Percentiles rank a stretch among this genome's conserved stretches.
Conservation (phyloP, 1,140 invertebrate genomes). For the Cepaea nemoralis region DNA sequence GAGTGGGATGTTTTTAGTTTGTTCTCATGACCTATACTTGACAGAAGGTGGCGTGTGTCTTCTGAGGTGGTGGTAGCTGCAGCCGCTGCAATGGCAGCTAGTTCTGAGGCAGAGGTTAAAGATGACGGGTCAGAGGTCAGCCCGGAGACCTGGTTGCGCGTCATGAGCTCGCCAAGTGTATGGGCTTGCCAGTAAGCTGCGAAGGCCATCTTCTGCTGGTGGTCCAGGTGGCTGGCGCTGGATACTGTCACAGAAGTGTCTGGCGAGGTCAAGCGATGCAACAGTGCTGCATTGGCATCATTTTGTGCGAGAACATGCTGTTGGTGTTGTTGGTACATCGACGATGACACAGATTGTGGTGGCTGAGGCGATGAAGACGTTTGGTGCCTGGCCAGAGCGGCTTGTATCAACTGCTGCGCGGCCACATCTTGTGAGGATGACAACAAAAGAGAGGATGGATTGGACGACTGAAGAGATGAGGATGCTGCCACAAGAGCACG, state of each 20-base stretch:
- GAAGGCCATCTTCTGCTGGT: constrained; percentile 21
- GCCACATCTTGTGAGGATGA: constrained; percentile 30
- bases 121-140: constrained; percentile 23
- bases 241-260: not conserved
- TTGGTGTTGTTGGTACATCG: constrained; percentile 25
- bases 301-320: constrained; percentile 7
- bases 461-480: constrained; percentile 20
- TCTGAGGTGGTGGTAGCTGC: constrained; percentile 8
- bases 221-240: not conserved
- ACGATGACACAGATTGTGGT: not conserved
- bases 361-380: constrained; percentile 5
- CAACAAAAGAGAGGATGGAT: constrained; percentile 23
- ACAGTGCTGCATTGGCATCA: not conserved
- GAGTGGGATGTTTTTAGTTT: constrained; percentile 8
- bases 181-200: constrained; percentile 40
- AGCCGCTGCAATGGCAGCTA: constrained; percentile 30
- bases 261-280: constrained; percentile 17
- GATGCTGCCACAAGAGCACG: constrained; percentile 34
- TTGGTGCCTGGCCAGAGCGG: constrained; percentile 33
- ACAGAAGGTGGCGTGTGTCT: constrained; percentile 13
- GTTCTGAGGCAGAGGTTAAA: constrained; percentile 26
- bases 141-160: constrained; percentile 14
- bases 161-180: constrained; percentile 20
- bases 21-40: not conserved
- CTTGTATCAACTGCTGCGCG: constrained; percentile 34